These are phyloP conservation scores for Microcebus griseorufus DNA, from an alignment of 2,113 vertebrate genomes.

Conservation along the genomic window DNA sequence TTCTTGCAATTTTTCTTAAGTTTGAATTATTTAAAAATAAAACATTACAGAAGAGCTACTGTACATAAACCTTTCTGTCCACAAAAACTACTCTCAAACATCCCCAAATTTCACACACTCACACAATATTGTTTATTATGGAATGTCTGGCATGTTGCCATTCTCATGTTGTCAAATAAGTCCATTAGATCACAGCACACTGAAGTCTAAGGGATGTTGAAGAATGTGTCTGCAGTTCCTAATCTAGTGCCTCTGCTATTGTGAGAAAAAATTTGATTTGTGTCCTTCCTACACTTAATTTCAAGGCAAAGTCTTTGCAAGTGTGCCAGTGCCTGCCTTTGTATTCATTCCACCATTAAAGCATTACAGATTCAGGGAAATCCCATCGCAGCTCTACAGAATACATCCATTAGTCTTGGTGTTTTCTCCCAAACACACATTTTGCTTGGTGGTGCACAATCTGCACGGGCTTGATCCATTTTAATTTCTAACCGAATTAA, in stretches of 20 bases:
- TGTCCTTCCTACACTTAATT: constrained; percentile 29
- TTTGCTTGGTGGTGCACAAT: constrained; percentile 47
- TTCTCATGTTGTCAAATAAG: not conserved
- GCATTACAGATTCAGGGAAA: constrained; percentile 16
- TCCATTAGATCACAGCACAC: not conserved
- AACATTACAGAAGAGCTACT: not conserved
- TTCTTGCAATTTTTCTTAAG: not conserved
- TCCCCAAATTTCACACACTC: not conserved
- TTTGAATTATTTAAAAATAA: constrained; percentile 1
- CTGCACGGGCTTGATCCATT: constrained; percentile 31
- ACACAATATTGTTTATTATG: not conserved
- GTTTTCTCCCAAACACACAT: constrained; percentile 35
- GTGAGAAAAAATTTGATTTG: not conserved
- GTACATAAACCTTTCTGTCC: not conserved
- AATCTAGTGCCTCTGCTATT: not conserved
- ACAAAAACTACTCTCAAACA: not conserved
- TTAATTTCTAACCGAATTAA: constrained; percentile 48
- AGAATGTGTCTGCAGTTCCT: not conserved
- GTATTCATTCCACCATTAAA: not conserved
- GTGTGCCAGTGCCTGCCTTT: not conserved
- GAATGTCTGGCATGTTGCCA: not conserved
- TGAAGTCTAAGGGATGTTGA: not conserved
- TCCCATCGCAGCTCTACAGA: not conserved
- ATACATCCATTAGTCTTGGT: not conserved
- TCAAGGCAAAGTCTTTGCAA: constrained; percentile 23